Conservation (phyloP, 2,888 invertebrate genomes). For the Brachyptera risi region DNA sequence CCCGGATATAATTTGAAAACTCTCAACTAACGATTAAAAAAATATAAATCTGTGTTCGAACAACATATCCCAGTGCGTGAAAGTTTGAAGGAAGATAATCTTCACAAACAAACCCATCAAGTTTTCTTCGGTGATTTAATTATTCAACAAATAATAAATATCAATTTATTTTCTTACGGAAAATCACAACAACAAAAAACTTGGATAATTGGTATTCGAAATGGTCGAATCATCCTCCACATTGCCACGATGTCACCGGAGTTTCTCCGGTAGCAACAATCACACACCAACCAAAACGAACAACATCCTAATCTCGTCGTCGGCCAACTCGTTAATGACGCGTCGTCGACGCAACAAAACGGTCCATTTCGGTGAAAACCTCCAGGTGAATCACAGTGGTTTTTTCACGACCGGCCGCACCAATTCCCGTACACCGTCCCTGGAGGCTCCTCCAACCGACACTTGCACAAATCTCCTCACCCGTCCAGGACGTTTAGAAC, state of each 20-base stretch:
- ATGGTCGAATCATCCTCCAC: conserved; percentile 29
- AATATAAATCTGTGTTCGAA: no score
- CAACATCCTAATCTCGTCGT: conserved; percentile 8
- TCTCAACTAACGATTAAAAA: no score
- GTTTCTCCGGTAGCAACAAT: conserved; percentile 18
- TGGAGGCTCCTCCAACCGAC: conserved; percentile 49
- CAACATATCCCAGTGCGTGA: no score
- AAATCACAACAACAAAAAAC: no score
- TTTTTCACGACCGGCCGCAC: conserved; percentile 46
- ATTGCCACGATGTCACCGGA: conserved; percentile 24
- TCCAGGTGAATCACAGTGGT: conserved; percentile 45
- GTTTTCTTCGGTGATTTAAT: no score
- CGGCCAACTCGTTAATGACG: conserved; percentile 50
- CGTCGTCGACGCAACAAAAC: conserved; percentile 71
- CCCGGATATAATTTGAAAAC: no score
- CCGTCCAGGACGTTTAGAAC: conserved; percentile 52
- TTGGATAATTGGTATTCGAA: no score
- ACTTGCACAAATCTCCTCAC: conserved; percentile 55
- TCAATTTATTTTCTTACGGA: no score
- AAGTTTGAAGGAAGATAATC: no score
- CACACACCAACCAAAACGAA: background rate
- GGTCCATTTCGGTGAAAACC: conserved; percentile 73
- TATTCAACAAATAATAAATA: no score
- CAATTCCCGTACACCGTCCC: conserved; percentile 69
- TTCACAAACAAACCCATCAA: no score